Evolutionary conservation across 2,888 invertebrate genomes (phyloP).

Genomic region (Drosophila fungiperda): DNA sequence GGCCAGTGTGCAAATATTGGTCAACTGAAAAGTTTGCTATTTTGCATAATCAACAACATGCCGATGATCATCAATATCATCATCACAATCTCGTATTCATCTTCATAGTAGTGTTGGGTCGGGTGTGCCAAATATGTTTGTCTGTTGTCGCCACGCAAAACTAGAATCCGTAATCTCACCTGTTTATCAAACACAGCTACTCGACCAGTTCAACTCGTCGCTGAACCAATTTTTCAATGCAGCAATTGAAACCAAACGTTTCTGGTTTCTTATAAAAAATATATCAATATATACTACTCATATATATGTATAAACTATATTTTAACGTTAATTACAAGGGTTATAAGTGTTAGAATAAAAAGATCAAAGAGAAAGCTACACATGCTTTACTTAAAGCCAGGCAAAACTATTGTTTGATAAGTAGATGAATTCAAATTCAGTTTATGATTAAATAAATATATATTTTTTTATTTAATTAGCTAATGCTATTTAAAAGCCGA

Average conservation of each 20-base stretch:
- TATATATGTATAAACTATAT: neutral
- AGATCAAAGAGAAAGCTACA: neutral
- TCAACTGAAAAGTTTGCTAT: slow-evolving; percentile 33
- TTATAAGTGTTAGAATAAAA: neutral
- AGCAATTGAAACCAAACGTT: slow-evolving; percentile 50
- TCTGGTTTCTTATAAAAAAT: slow-evolving; percentile 34
- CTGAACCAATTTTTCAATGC: slow-evolving; percentile 47
- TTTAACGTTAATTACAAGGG: neutral
- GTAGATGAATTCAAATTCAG: neutral
- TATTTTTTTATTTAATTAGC: neutral
- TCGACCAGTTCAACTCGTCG: slow-evolving; percentile 43
- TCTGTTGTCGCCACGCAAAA: slow-evolving; percentile 29
- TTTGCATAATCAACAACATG: slow-evolving; percentile 33
- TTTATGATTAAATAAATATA: neutral
- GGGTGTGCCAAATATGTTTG: slow-evolving; percentile 52
- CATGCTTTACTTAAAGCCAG: neutral
- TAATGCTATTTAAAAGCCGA: slow-evolving; percentile 4
- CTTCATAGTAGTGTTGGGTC: slow-evolving; percentile 7
- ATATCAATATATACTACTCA: neutral
- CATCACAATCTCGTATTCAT: slow-evolving; percentile 7
- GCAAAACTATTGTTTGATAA: neutral
- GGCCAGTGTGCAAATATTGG: slow-evolving; percentile 55
- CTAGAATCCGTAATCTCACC: slow-evolving; percentile 55
- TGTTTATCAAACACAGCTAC: slow-evolving; percentile 27
- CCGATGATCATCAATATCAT: slow-evolving; percentile 7